Evolutionary conservation across 2,888 invertebrate genomes (phyloP).

Genomic region (Euplagia quadripunctaria): DNA sequence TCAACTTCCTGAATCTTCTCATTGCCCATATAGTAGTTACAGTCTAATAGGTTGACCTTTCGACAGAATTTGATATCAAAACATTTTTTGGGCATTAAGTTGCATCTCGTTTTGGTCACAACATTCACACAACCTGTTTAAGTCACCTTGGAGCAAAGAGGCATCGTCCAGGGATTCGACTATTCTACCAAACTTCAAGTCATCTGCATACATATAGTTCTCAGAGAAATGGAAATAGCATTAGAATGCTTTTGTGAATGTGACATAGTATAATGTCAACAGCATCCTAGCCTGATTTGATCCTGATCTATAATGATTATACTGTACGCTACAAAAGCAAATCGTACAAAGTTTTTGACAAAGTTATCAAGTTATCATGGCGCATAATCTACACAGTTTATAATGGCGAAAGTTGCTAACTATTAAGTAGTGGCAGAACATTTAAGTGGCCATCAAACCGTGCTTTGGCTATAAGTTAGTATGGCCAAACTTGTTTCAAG

Average conservation of each 20-base stretch:
- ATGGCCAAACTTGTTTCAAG: conserved; percentile 74
- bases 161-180: too few species aligned
- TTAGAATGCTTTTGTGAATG: neutral
- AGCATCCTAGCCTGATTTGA: neutral
- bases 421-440: conserved; percentile 74
- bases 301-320: neutral
- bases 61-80: too few species aligned
- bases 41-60: too few species aligned
- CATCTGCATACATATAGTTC: too few species aligned
- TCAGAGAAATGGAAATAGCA: too few species aligned
- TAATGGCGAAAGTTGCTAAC: conserved; percentile 77
- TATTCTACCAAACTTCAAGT: too few species aligned
- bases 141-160: too few species aligned
- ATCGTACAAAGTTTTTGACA: conserved; percentile 41
- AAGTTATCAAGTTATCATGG: conserved; percentile 53
- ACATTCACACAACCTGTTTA: too few species aligned
- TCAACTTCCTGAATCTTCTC: too few species aligned
- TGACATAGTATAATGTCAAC: neutral
- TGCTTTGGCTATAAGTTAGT: conserved; percentile 81
- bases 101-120: too few species aligned
- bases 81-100: too few species aligned
- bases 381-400: conserved; percentile 67
- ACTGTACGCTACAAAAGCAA: conserved; percentile 3
- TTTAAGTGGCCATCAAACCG: conserved; percentile 83
- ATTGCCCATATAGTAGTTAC: too few species aligned